A percentile compares a stretch with the other conserved stretches of the same genome.
Evolutionary conservation across 2,113 vertebrate genomes (phyloP).

Genomic region (Marcusenius ussheri): DNA sequence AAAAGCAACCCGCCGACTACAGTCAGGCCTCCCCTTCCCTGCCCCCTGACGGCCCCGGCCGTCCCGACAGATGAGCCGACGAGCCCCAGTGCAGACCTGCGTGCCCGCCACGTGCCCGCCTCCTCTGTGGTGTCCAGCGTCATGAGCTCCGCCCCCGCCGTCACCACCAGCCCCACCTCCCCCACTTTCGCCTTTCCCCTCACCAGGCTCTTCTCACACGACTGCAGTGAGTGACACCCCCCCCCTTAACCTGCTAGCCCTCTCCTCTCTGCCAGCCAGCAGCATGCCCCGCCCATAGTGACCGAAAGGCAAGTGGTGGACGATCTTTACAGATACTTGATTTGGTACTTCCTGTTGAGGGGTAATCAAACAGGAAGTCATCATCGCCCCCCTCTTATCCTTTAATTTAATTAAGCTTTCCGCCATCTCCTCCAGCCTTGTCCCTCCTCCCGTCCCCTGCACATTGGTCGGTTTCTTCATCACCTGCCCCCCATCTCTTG

Average conservation of each 20-base stretch:
- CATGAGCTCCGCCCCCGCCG: slow-evolving; percentile 79
- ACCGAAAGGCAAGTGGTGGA: background rate
- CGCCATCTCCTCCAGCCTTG: slow-evolving; percentile 16
- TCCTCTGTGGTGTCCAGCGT: slow-evolving; percentile 94
- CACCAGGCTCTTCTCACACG: slow-evolving; percentile 86
- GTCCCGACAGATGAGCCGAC: slow-evolving; percentile 82
- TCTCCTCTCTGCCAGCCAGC: background rate
- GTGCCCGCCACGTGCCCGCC: slow-evolving; percentile 87
- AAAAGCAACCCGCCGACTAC: no score
- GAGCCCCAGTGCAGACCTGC: slow-evolving; percentile 89
- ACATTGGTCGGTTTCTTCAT: slow-evolving; percentile 20
- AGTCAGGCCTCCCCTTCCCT: background rate
- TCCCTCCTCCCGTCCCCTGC: slow-evolving; percentile 39
- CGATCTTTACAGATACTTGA: background rate
- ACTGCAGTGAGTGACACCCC: slow-evolving; percentile 82
- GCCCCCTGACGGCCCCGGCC: slow-evolving; percentile 2
- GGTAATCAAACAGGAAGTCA: background rate
- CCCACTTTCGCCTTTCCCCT: slow-evolving; percentile 84
- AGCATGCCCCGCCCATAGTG: background rate
- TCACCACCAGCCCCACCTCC: slow-evolving; percentile 76
- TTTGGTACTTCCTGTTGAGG: background rate
- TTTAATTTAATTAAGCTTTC: background rate
- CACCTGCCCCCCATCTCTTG: background rate
- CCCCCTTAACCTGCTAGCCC: background rate
- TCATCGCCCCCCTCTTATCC: background rate